These are phyloP conservation scores for Tetranychus truncatus DNA, from an alignment of 2,888 invertebrate species.

Conservation along the genomic window DNA sequence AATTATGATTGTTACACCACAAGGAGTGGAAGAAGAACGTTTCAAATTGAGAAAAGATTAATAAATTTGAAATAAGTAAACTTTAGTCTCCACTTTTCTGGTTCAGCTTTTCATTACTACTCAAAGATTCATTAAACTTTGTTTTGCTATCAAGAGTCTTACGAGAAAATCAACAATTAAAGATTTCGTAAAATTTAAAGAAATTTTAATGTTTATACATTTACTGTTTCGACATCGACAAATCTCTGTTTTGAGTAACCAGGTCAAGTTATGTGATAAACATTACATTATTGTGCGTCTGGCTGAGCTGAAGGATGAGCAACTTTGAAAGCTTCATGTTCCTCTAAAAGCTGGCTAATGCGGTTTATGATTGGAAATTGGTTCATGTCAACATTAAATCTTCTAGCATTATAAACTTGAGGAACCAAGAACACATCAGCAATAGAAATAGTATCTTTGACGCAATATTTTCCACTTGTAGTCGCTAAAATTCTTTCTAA, in stretches of 20 bases:
- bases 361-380: slow-evolving; percentile 45
- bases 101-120: not conserved
- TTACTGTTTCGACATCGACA: not conserved
- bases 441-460: slow-evolving; percentile 77
- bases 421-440: slow-evolving; percentile 90
- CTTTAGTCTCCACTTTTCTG: not conserved
- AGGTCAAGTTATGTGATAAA: not conserved
- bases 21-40: slow-evolving; percentile 48
- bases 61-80: slow-evolving; percentile 25
- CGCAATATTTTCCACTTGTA: slow-evolving; percentile 65
- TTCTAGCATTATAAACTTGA: slow-evolving; percentile 38
- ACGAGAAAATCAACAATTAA: not conserved
- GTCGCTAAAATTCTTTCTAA: slow-evolving; percentile 5
- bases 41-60: slow-evolving; percentile 75
- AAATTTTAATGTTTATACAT: not conserved
- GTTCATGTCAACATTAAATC: slow-evolving; percentile 26
- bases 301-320: slow-evolving; percentile 82
- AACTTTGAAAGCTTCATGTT: slow-evolving; percentile 71
- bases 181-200: not conserved
- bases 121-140: no score
- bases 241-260: not conserved
- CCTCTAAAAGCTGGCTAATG: slow-evolving; percentile 64
- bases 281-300: slow-evolving; percentile 51
- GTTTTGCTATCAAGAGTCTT: not conserved
- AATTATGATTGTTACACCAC: slow-evolving; percentile 68